phyloP scores from a whole-genome alignment of 2,797 vertebrate genomes.

The Lagocephalus sceleratus region DNA sequence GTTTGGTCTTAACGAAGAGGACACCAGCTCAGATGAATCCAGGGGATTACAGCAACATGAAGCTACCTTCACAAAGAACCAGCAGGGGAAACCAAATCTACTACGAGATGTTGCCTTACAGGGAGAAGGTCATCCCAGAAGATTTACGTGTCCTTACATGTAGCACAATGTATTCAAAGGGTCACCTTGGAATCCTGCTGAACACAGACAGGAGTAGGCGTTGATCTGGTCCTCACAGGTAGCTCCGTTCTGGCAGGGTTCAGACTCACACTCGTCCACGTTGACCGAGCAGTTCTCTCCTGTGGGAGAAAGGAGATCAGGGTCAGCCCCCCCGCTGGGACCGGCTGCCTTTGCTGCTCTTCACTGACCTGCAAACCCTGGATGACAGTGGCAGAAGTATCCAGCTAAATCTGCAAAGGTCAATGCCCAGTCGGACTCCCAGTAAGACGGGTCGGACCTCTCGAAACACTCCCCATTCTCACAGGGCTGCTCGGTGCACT shows the following conservation, averaged over 20 bases:
- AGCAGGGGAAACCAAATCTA: no score
- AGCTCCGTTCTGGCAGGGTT: conserved; percentile 83
- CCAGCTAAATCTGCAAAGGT: conserved; percentile 81
- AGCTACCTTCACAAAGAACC: no score
- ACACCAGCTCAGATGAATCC: no score
- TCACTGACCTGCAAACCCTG: conserved; percentile 85
- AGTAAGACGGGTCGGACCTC: conserved; percentile 79
- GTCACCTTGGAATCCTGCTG: conserved; percentile 83
- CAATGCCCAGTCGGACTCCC: conserved; percentile 76
- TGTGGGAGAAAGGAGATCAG: conserved; percentile 37
- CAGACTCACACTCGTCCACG: conserved; percentile 85
- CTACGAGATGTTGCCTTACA: no score
- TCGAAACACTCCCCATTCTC: conserved; percentile 84
- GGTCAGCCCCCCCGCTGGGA: no score
- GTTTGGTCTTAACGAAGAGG: no score
- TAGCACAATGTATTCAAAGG: neutral
- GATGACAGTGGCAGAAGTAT: conserved; percentile 85
- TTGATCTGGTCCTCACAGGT: conserved; percentile 80
- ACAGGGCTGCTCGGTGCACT: conserved; percentile 83
- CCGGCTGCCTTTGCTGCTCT: neutral
- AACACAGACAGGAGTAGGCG: conserved; percentile 81
- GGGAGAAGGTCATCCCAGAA: no score
- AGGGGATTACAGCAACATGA: no score
- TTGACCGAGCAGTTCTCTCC: conserved; percentile 86
- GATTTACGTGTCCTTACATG: no score